Conservation (phyloP, 2,113 vertebrate species). For the Onychostoma macrolepis region DNA sequence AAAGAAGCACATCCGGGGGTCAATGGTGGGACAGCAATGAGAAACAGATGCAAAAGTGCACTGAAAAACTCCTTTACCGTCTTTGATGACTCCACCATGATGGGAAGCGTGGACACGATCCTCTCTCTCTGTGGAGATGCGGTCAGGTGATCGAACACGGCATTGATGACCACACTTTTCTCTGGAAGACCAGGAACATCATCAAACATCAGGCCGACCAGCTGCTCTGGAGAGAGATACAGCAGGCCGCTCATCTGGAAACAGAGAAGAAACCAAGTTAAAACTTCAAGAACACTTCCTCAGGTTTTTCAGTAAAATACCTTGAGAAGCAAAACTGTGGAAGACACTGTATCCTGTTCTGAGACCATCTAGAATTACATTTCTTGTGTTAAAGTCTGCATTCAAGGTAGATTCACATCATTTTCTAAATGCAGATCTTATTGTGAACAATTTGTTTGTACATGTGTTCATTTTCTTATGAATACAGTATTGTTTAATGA, state of each 20-base stretch:
- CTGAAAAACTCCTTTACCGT: not conserved
- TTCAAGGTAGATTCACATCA: not conserved
- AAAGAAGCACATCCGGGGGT: not conserved
- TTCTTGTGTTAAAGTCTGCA: not conserved
- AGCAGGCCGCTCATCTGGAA: not conserved
- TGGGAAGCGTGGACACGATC: not conserved
- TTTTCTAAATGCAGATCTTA: not conserved
- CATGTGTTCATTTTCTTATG: not conserved
- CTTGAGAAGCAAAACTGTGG: not conserved
- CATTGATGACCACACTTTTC: not conserved
- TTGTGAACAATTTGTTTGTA: not conserved
- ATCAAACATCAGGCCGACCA: not conserved
- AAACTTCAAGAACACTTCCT: not conserved
- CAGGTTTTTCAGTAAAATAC: not conserved
- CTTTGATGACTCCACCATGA: not conserved
- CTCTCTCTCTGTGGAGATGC: not conserved
- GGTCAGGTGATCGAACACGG: slow-evolving; percentile 5
- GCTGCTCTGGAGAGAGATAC: slow-evolving; percentile 13
- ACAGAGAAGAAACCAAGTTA: not conserved
- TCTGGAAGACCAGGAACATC: slow-evolving; percentile 3
- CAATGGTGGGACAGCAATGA: not conserved
- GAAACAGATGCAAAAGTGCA: not conserved
- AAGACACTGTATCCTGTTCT: not conserved
- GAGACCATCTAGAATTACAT: not conserved
- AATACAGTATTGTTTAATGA: not conserved